Percentiles rank a stretch among this genome's conserved stretches.
Evolutionary conservation across 2,888 invertebrate species (phyloP).

Genomic region (Hypolimnas misippus): DNA sequence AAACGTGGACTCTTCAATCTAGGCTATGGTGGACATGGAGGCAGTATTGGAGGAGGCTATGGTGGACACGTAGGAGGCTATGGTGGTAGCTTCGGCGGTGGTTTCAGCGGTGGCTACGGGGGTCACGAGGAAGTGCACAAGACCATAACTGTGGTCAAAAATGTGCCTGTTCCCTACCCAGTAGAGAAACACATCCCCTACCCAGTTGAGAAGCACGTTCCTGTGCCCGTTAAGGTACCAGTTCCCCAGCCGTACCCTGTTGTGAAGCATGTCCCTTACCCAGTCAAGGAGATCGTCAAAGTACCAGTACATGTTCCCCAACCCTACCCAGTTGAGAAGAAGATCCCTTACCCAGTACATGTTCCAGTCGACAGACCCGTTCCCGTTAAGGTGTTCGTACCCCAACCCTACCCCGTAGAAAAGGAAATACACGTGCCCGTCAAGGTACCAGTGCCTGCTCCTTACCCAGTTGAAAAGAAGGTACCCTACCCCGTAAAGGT

Average conservation of each 20-base stretch:
- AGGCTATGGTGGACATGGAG: slow-evolving; percentile 72
- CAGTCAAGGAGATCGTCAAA: slow-evolving; percentile 86
- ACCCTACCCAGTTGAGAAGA: slow-evolving; percentile 88
- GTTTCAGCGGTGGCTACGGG: slow-evolving; percentile 58
- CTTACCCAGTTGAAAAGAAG: slow-evolving; percentile 87
- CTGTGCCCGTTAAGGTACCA: slow-evolving; percentile 85
- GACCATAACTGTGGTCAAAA: slow-evolving; percentile 89
- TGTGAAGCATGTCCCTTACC: slow-evolving; percentile 86
- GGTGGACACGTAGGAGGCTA: slow-evolving; percentile 56
- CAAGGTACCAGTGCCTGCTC: slow-evolving; percentile 87
- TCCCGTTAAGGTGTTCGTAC: slow-evolving; percentile 85
- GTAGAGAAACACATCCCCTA: slow-evolving; percentile 88
- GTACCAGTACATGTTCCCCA: slow-evolving; percentile 86
- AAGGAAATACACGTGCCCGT: slow-evolving; percentile 84
- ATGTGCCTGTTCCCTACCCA: slow-evolving; percentile 88
- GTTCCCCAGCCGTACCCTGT: slow-evolving; percentile 89
- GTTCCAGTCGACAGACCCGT: slow-evolving; percentile 80
- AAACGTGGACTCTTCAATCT: slow-evolving; percentile 88
- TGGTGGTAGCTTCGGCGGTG: slow-evolving; percentile 63
- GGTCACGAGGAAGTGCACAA: slow-evolving; percentile 85
- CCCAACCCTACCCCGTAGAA: slow-evolving; percentile 87
- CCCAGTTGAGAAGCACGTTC: slow-evolving; percentile 87
- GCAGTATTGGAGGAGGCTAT: slow-evolving; percentile 50
- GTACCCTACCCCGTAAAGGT: slow-evolving; percentile 87
- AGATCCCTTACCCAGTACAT: slow-evolving; percentile 82